These are phyloP conservation scores for Drosophila trapezifrons DNA, from an alignment of 1,140 invertebrate genomes.

Conservation along the genomic window DNA sequence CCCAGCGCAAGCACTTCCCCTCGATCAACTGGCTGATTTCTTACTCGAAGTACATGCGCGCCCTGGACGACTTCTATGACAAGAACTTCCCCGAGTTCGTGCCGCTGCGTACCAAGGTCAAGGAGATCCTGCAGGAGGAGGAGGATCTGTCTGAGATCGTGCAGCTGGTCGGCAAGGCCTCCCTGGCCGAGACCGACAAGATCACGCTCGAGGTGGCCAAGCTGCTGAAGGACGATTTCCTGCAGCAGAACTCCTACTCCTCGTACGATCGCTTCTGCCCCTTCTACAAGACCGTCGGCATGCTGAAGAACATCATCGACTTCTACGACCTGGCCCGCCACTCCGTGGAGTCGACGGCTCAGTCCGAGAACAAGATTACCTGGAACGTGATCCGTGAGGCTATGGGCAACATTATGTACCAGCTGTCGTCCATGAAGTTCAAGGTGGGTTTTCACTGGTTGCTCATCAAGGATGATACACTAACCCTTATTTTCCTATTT, in stretches of 20 bases:
- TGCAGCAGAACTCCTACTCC: slow-evolving; percentile 99
- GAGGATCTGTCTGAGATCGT: slow-evolving; percentile 99
- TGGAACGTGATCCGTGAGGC: slow-evolving; percentile 98
- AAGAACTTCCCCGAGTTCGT: slow-evolving; percentile 99
- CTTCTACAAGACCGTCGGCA: slow-evolving; percentile 99
- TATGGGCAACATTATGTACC: slow-evolving; percentile 98
- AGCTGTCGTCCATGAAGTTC: slow-evolving; percentile 99
- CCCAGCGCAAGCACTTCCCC: slow-evolving; percentile 99
- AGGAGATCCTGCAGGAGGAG: slow-evolving; percentile 99
- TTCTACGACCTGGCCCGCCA: slow-evolving; percentile 99
- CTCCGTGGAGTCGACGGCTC: slow-evolving; percentile 98
- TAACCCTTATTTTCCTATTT: background rate
- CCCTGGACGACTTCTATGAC: slow-evolving; percentile 99
- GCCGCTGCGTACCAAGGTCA: slow-evolving; percentile 95
- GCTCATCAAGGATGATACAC: background rate
- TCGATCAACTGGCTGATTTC: slow-evolving; percentile 99
- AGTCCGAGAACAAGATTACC: slow-evolving; percentile 99
- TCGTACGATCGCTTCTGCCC: slow-evolving; percentile 99
- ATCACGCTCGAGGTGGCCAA: slow-evolving; percentile 99
- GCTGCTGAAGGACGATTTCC: slow-evolving; percentile 99
- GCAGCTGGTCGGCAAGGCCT: slow-evolving; percentile 99
- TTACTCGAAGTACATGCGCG: slow-evolving; percentile 99
- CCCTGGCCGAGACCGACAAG: slow-evolving; percentile 99
- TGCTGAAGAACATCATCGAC: slow-evolving; percentile 99
- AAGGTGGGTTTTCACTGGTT: slow-evolving; percentile 88